Conservation (phyloP, 2,888 invertebrate genomes). For the Ceratothoa steindachneri region DNA sequence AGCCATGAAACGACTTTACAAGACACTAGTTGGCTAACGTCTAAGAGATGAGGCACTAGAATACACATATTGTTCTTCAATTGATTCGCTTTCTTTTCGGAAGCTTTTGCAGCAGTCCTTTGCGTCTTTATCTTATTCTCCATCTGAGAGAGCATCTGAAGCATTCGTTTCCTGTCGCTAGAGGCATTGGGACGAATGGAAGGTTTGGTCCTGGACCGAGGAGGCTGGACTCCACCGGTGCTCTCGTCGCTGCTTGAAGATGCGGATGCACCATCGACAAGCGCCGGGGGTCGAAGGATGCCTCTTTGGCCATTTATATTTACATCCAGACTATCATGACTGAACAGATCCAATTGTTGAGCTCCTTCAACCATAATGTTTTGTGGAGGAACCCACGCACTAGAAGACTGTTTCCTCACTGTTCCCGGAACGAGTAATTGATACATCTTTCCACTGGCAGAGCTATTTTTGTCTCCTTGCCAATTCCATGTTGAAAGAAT, state of each 20-base stretch:
- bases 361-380: constrained; percentile 14
- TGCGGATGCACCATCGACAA: constrained; percentile 8
- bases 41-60: not conserved
- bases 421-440: constrained; percentile 25
- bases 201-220: constrained; percentile 48
- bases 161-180: constrained; percentile 60
- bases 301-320: constrained; percentile 64
- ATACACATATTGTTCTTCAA: not conserved
- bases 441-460: constrained; percentile 31
- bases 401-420: constrained; percentile 51
- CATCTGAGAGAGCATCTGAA: constrained; percentile 64
- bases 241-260: constrained; percentile 33
- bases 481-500: constrained; percentile 67
- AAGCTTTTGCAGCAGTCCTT: not conserved
- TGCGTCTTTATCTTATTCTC: constrained; percentile 57
- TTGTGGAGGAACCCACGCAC: constrained; percentile 57
- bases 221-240: constrained; percentile 20
- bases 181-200: constrained; percentile 54
- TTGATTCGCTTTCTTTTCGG: not conserved
- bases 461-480: constrained; percentile 51
- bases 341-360: constrained; percentile 17
- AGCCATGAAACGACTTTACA: constrained; percentile 3
- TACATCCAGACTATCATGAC: constrained; percentile 57
- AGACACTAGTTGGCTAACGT: not conserved
- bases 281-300: constrained; percentile 17